Evolutionary conservation across 2,113 vertebrate species (phyloP), one percentile per base, ranked within the genome.

Genomic region (Nothoprocta perdicaria): DNA sequence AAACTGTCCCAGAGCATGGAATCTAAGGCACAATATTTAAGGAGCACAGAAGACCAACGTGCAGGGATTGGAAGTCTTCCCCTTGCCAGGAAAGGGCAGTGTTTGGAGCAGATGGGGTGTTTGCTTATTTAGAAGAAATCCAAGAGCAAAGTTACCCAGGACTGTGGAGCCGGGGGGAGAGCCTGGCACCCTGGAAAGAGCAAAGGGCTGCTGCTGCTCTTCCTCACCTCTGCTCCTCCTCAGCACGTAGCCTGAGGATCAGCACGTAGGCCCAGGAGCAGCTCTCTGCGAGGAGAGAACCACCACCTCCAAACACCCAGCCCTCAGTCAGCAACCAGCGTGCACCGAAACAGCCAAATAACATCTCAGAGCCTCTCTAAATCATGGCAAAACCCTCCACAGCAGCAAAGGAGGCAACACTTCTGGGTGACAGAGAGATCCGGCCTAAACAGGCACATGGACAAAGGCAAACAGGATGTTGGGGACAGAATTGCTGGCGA

Each of bases 1-100:
- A 92, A 94, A 92, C 80, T 95, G 94, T 88, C 76, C 85, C 90
- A 12, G 14, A 62, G 80, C 85, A 88, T 91, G 65, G 82, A 83
- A 89, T 63, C 61, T 67, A 74, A 71, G 57, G 33, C 61, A 65
- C 66, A 77, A 89, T 60, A 57, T 57, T 57, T 31, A 74, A 40
- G 66, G 21, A 91, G 55, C 26, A 40, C 1, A 45, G 55, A 43
- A 71, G 19, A 90, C 45, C 79, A 76, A 87, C 43, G 13, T 15
- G 57, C 75, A 74, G 41, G 35, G 27, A 69, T 94, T 94, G 61
- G 14, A 33, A 66, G 55, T 50, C 31, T 77, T 22, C 73, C 31
- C 38, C 31, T 71, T 35, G 60, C 2, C 0, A 41, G 63, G 50
- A 50, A 72, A 73, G 1, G 67, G 24, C 17, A 85, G 76, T 0